Conservation (phyloP, 2,797 vertebrate genomes). For the Adelosebastes latens region DNA sequence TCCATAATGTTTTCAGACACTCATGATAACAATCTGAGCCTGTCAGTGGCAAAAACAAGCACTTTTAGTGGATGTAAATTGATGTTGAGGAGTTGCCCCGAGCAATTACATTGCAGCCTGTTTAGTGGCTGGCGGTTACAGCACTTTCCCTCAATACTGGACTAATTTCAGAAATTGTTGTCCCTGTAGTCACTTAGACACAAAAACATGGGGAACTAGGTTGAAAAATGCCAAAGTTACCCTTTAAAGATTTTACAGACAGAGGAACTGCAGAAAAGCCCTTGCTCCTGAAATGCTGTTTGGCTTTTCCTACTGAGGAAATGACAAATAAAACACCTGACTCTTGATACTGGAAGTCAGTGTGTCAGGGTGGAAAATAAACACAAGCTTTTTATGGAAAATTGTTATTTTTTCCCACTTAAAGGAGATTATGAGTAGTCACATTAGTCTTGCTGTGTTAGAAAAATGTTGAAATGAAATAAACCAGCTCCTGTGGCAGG, state of each 20-base stretch:
- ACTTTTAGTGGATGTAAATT: background rate
- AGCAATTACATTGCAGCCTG: too few species aligned
- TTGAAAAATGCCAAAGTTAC: background rate
- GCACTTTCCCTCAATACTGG: too few species aligned
- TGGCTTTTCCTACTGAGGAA: slow-evolving; percentile 11
- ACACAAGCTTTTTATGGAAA: background rate
- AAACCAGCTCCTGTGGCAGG: background rate
- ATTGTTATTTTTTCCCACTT: background rate
- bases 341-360: background rate
- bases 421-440: background rate
- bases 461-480: background rate
- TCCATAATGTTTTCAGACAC: too few species aligned
- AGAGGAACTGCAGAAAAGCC: background rate
- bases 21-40: background rate
- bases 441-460: background rate
- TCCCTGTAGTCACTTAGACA: background rate
- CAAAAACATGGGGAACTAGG: background rate
- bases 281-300: background rate
- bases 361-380: slow-evolving; percentile 16
- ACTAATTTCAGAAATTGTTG: background rate
- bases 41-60: too few species aligned
- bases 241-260: background rate
- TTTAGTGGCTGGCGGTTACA: too few species aligned
- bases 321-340: slow-evolving; percentile 1
- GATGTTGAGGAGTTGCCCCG: rapidly evolving